Percentiles rank a stretch among this genome's conserved stretches.
These are phyloP conservation scores for Xylota segnis DNA, from an alignment of 2,888 invertebrate species.

Conservation along the genomic window DNA sequence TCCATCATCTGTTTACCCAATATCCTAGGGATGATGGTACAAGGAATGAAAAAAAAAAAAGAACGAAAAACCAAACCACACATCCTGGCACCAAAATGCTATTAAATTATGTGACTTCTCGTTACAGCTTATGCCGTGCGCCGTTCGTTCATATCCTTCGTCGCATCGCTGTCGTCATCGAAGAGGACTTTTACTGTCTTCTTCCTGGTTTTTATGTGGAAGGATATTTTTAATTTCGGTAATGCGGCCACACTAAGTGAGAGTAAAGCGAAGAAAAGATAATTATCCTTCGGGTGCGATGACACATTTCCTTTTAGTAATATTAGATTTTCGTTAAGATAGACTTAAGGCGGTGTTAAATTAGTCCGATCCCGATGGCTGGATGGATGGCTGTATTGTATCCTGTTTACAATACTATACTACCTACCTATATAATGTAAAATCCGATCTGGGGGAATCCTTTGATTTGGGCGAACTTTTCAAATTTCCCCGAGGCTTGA, in stretches of 20 bases:
- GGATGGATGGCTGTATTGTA: constrained; percentile 27
- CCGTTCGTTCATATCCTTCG: not conserved
- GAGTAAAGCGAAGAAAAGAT: constrained; percentile 44
- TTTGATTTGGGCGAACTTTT: constrained; percentile 67
- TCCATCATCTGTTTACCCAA: constrained; percentile 15
- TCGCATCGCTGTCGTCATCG: not conserved
- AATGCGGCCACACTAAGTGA: constrained; percentile 45
- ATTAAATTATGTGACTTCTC: constrained; percentile 66
- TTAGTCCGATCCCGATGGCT: constrained; percentile 52
- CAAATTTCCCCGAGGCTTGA: constrained; percentile 59
- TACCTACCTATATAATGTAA: no score
- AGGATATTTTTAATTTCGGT: constrained; percentile 72
- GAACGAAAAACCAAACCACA: constrained; percentile 11
- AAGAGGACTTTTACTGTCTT: constrained; percentile 46
- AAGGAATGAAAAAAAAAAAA: not conserved
- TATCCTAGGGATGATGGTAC: constrained; percentile 27
- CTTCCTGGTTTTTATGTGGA: constrained; percentile 43
- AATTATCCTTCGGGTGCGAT: constrained; percentile 71
- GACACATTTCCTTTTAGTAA: constrained; percentile 75
- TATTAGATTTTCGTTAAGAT: constrained; percentile 74
- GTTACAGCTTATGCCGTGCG: constrained; percentile 33
- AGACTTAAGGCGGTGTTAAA: constrained; percentile 61
- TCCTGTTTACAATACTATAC: constrained; percentile 44
- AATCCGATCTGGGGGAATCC: constrained; percentile 63
- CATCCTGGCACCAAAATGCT: constrained; percentile 45